phyloP scores from a whole-genome alignment of 2,888 invertebrate genomes.

The Andrena bicolor region DNA sequence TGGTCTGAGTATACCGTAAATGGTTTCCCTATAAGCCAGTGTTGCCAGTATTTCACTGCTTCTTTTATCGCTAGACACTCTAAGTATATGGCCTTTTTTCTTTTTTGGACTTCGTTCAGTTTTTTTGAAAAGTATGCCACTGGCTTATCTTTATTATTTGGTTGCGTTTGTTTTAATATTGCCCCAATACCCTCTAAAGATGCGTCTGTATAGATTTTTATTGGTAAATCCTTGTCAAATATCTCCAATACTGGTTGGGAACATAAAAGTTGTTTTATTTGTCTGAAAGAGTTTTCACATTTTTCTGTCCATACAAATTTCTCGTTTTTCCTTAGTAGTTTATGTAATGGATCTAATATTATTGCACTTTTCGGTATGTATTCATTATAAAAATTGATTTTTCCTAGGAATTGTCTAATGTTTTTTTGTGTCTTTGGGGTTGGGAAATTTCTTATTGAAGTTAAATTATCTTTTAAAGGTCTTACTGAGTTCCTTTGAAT shows the following conservation, averaged over 20 bases:
- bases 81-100: constrained; percentile 59
- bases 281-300: constrained; percentile 10
- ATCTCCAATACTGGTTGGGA: constrained; percentile 52
- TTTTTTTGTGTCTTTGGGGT: not conserved
- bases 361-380: constrained; percentile 10
- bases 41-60: constrained; percentile 34
- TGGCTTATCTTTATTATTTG: too few relatives aligned
- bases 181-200: constrained; percentile 31
- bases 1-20: constrained; percentile 37
- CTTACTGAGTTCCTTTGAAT: constrained; percentile 1
- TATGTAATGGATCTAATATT: constrained; percentile 7
- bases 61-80: constrained; percentile 55
- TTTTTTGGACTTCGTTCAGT: not conserved
- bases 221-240: constrained; percentile 69
- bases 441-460: not conserved
- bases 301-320: constrained; percentile 29
- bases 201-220: constrained; percentile 67
- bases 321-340: constrained; percentile 12
- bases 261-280: constrained; percentile 33
- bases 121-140: too few relatives aligned
- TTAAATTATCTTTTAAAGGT: constrained; percentile 4
- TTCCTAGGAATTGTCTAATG: constrained; percentile 1
- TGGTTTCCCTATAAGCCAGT: constrained; percentile 57
- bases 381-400: not conserved
- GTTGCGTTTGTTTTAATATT: not conserved